Evolutionary conservation across 2,797 vertebrate species (phyloP), one percentile per base, ranked within the genome.

Genomic region (Amphiprion clarkii): DNA sequence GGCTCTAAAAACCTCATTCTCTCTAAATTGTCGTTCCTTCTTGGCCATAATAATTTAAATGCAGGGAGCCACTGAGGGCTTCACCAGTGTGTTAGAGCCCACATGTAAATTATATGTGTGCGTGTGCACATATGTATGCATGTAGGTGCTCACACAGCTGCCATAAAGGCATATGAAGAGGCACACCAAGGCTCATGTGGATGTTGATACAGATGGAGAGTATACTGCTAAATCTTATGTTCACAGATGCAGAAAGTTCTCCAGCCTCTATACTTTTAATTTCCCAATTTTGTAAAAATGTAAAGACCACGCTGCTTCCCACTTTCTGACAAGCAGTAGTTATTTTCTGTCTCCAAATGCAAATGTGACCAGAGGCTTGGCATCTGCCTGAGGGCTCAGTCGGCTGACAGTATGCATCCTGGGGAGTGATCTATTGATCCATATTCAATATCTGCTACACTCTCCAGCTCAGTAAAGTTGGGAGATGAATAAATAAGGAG

Each of bases 371-470:
- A 74, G 87, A 86, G 89, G 88, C 91, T 88, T 80, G 89, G 87
- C 85, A 79, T 89, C 83, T 91, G 88, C 89, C 91, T 87, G 85
- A 86, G 85, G 91, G 91, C 93, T 89, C 86, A 80, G 88, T 80
- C 73, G 90, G 84, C 85, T 93, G 94, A 94, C 94, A 94, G 92
- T 85, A 86, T 87, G 90, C 83, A 92, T 92, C 92, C 91, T 87
- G 91, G 86, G 90, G 93, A 92, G 92, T 92, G 89, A 90, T 90
- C 90, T 91, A 94, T 93, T 92, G 92, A 95, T 94, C 88, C 90
- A 93, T 94, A 93, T 93, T 93, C 88, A 92, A 92, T 92, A 92
- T 94, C 82, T 93, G 88, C 91, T 85, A 75, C 89, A 87, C 87
- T 92, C 83, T 81, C 84, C 77, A 79, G 90, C 89, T 89, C 88